A percentile compares a stretch with the other conserved stretches of the same genome.
Conservation (phyloP, 1,140 invertebrate species). For the Halictus rubicundus region DNA sequence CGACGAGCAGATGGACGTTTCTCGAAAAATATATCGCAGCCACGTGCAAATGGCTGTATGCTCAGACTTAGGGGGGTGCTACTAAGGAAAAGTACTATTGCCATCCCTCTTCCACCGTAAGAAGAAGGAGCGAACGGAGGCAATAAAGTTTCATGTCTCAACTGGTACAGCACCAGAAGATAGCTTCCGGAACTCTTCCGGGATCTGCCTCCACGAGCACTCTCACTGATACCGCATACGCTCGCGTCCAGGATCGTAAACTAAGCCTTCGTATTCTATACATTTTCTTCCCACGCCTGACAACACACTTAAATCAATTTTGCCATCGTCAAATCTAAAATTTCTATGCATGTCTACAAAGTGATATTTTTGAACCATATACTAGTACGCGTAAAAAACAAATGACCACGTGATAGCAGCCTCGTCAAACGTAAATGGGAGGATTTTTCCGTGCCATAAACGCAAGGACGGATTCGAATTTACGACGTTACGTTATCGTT, state of each 20-base stretch:
- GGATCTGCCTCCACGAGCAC: slow-evolving; percentile 11
- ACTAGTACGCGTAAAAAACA: no score
- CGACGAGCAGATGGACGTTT: slow-evolving; percentile 41
- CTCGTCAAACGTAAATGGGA: no score
- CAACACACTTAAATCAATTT: no score
- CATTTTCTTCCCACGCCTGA: background rate
- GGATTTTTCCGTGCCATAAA: no score
- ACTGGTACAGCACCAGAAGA: background rate
- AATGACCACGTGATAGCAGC: no score
- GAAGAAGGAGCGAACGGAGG: slow-evolving; percentile 45
- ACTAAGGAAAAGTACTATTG: slow-evolving; percentile 32
- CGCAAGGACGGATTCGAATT: no score
- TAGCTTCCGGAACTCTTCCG: slow-evolving; percentile 5
- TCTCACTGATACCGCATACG: slow-evolving; percentile 18
- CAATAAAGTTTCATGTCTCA: slow-evolving; percentile 64
- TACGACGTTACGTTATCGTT: no score
- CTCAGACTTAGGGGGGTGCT: slow-evolving; percentile 49
- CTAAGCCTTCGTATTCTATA: background rate
- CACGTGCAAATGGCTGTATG: slow-evolving; percentile 61
- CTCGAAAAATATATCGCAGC: slow-evolving; percentile 52
- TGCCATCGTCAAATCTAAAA: no score
- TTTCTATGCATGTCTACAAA: no score
- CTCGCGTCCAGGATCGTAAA: background rate
- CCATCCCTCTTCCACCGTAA: slow-evolving; percentile 8
- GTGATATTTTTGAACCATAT: no score